Evolutionary conservation across 2,797 vertebrate genomes (phyloP), one percentile per base, ranked within the genome.

Genomic region (Notolepis coatsorum): DNA sequence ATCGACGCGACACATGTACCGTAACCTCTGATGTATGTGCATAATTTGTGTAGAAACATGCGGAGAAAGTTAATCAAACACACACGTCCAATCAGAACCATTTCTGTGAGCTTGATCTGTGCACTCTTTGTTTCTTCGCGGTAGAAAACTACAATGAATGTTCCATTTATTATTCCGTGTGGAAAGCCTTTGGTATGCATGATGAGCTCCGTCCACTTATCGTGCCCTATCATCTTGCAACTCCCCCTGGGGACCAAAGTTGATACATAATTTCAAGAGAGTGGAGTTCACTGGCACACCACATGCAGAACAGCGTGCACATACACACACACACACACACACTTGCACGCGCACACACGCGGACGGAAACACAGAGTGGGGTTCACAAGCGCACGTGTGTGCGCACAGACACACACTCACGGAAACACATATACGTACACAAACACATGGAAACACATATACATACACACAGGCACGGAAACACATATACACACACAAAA

Each of bases 241-340:
- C 27, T 66, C 68, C 55, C 77, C 51, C 12, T 5, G 57, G 55
- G 33, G 13, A 24, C 30, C n/a, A 7, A 61, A 62, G 42, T 76
- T 65, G 75, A 58, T 56, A 45, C 42, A 52, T 43, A 27, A 72
- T 82, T 86, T 85, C 67, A 75, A 80, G 84, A 79, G 71, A 72
- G 68, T 23, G 45, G 42, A 27, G 31, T 61, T 61, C 59, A 18
- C 50, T n/a, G n/a, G n/a, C n/a, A n/a, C n/a, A n/a, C n/a, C n/a
- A n/a, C n/a, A n/a, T n/a, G n/a, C n/a, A n/a, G n/a, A n/a, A n/a
- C n/a, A n/a, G n/a, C n/a, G 20, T 2, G 8, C 30, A 37, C 9
- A 58, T 48, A 55, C 60, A 43, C 21, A 31, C 15, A 2, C 12
- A 7, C 45, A 24, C 66, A 27, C 79, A n/a, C 55, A 35, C 13